Base-by-base conservation (phyloP, 2,113 vertebrate genomes). In the Atractosteus spatula region DNA sequence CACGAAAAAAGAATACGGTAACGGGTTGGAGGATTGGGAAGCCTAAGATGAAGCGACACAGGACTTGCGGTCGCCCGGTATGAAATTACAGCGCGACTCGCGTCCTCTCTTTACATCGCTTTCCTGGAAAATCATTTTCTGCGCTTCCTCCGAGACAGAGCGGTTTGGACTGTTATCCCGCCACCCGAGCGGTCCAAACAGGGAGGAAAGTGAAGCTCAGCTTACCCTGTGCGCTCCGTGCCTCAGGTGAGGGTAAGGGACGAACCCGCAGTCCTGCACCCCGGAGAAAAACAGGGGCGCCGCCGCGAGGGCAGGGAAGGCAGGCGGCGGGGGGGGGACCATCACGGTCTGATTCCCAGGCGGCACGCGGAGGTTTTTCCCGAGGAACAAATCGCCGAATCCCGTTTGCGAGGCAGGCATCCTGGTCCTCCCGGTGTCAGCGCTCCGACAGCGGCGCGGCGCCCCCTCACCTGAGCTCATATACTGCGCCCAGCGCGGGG, bases 261-360 rank as follows among this genome's bases (percentile, higher is more conserved):
- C 83, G 51, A 93, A 91, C 76, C 81, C 90, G 83, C 91, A 93
- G 76, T 87, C 91, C 69, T 85, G 89, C 71, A 93, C 84, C 86
- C 89, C 90, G 11, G 91, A 78, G 77, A 87, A 92, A 2, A 86
- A 71, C 2, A 92, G 43, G 4, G 89, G 85, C 56, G 91, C 12
- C 54, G 85, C 89, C 43, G 88, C 80, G 80, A 91, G 77, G 1
- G 88, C 84, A 10, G 86, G 81, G 72, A 92, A 77, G 66, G 88
- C 88, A 54, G 78, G 73, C 61, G 83, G 81, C 41, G 85, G 85
- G 78, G 85, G 85, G 78, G 81, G 86, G 7, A 84, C 67, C 3
- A 85, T 66, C 71, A 85, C 80, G 47, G 90, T 79, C 74, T 88
- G 91, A 71, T 89, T 90, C 85, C 89, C 90, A 75, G 82, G 57